A percentile compares a stretch with the other conserved stretches of the same genome.
Conservation (phyloP, 2,797 vertebrate species). For the Semotilus atromaculatus region DNA sequence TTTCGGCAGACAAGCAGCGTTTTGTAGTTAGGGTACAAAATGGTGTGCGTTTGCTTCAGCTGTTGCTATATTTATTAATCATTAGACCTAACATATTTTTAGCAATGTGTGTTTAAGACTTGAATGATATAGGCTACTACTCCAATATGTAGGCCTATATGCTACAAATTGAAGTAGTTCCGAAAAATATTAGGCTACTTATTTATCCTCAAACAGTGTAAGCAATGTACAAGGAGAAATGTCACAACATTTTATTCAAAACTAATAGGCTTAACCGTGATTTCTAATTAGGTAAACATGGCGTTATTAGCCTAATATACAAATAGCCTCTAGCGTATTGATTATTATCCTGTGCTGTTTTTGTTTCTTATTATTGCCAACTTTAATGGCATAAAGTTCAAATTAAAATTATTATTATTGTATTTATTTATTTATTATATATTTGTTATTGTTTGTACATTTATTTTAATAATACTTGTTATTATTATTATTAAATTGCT, state of each 20-base stretch:
- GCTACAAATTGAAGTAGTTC: neutral
- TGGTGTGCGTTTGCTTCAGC: neutral
- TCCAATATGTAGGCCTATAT: neutral
- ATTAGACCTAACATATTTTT: neutral
- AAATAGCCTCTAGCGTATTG: no score
- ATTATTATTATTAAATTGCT: neutral
- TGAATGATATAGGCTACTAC: no score
- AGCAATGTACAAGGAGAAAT: neutral
- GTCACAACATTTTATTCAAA: neutral
- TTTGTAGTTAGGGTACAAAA: neutral
- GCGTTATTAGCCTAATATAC: neutral
- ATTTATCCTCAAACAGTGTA: neutral
- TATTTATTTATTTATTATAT: neutral
- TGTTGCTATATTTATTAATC: neutral
- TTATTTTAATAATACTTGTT: no score
- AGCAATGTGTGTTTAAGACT: neutral
- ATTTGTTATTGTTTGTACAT: no score
- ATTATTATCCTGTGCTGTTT: neutral
- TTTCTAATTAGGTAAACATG: neutral
- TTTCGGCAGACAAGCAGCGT: neutral
- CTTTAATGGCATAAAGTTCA: neutral
- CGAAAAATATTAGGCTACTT: neutral
- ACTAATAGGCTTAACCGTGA: neutral
- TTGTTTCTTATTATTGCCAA: neutral
- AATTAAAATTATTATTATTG: no score